phyloP scores from a whole-genome alignment of 1,140 invertebrate species.

The Cataglyphis hispanica region DNA sequence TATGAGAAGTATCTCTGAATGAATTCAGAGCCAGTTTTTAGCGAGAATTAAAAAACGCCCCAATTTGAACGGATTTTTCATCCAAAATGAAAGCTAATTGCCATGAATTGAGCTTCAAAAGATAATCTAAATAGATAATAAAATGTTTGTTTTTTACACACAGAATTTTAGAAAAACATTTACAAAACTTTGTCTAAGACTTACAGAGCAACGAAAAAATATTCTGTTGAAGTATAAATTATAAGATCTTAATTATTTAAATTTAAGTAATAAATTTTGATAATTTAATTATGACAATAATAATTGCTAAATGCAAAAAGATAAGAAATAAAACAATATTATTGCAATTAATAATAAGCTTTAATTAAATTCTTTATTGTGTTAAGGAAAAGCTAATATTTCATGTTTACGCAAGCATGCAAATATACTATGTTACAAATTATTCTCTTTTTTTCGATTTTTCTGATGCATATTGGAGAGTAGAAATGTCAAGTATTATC shows the following conservation, averaged over 20 bases:
- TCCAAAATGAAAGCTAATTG: neutral
- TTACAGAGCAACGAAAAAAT: neutral
- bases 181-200: neutral
- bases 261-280: no score
- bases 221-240: neutral
- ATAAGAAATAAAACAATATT: neutral
- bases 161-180: neutral
- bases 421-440: conserved; percentile 4
- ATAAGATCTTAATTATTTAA: no score
- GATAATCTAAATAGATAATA: neutral
- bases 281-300: conserved; percentile 6
- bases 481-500: conserved; percentile 19
- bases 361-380: neutral
- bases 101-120: neutral
- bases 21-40: conserved; percentile 4
- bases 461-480: neutral
- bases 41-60: neutral
- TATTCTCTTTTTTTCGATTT: neutral
- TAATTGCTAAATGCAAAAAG: neutral
- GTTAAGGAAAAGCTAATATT: neutral
- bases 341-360: neutral
- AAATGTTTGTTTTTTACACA: neutral
- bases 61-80: conserved; percentile 6
- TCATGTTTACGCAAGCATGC: neutral
- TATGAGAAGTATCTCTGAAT: neutral